phyloP scores from a whole-genome alignment of 2,113 vertebrate species.

The Cranoglanis bouderius region DNA sequence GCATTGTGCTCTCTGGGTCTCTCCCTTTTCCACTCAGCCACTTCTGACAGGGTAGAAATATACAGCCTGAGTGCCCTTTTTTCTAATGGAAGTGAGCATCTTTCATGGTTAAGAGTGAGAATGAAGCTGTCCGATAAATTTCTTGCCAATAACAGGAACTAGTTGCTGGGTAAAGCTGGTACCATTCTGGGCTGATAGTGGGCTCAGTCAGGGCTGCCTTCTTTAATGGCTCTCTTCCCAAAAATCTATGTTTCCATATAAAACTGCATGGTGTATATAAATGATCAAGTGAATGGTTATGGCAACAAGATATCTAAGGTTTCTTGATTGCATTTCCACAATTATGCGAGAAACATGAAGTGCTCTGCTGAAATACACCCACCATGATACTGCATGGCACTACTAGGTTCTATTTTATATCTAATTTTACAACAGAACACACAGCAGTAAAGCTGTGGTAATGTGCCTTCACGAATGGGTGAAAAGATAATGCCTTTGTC shows the following conservation, averaged over 20 bases:
- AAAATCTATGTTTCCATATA: constrained; percentile 29
- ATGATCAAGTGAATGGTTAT: constrained; percentile 20
- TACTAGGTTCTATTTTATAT: constrained; percentile 16
- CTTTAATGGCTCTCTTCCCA: background rate
- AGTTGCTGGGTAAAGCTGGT: constrained; percentile 13
- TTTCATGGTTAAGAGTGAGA: constrained; percentile 51
- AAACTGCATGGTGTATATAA: constrained; percentile 28
- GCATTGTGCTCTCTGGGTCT: constrained; percentile 30
- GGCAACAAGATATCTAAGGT: constrained; percentile 19
- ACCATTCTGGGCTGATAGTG: constrained; percentile 16
- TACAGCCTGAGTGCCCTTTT: constrained; percentile 9
- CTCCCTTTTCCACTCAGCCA: constrained; percentile 5
- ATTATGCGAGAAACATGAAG: constrained; percentile 1
- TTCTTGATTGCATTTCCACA: constrained; percentile 27
- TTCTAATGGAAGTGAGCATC: constrained; percentile 31
- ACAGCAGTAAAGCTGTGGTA: constrained; percentile 34
- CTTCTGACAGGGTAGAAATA: constrained; percentile 34
- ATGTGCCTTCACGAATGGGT: constrained; percentile 34
- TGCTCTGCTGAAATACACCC: constrained; percentile 15
- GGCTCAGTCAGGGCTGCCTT: constrained; percentile 4
- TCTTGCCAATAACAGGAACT: constrained; percentile 7
- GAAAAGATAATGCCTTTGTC: constrained; percentile 53
- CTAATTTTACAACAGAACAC: constrained; percentile 30
- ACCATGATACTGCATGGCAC: background rate
- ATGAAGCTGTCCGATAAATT: constrained; percentile 37